These are phyloP conservation scores for Hetaerina americana DNA, from an alignment of 1,140 invertebrate genomes.

Conservation along the genomic window DNA sequence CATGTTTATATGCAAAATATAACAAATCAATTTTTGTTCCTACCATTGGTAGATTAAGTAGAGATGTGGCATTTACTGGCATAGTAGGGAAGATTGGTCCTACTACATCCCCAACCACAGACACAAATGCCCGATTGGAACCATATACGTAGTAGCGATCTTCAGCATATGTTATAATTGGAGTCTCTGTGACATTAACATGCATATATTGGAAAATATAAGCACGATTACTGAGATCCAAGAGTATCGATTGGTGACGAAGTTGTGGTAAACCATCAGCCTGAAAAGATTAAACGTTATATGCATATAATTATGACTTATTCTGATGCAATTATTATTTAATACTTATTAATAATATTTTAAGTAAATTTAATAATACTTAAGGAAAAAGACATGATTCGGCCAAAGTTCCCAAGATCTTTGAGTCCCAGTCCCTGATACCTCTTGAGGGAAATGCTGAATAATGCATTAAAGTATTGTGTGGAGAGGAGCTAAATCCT, in stretches of 20 bases:
- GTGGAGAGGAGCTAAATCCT: too few relatives aligned
- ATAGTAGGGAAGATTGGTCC: conserved; percentile 87
- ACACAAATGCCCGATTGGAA: conserved; percentile 75
- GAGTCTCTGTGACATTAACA: conserved; percentile 83
- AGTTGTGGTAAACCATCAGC: conserved; percentile 87
- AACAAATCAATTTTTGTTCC: too few relatives aligned
- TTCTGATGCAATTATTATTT: too few relatives aligned
- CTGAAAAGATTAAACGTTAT: conserved; percentile 35
- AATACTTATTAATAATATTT: too few relatives aligned
- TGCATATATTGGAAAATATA: conserved; percentile 91
- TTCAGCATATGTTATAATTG: conserved; percentile 76
- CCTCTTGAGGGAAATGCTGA: too few relatives aligned
- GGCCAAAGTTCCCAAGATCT: too few relatives aligned
- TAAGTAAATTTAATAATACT: too few relatives aligned
- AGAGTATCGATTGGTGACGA: conserved; percentile 76
- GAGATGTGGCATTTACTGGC: conserved; percentile 72
- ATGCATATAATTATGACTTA: too few relatives aligned
- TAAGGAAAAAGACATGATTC: too few relatives aligned
- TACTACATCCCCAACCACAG: conserved; percentile 86
- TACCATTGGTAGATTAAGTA: conserved; percentile 69
- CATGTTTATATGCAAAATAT: neutral
- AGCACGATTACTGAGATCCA: conserved; percentile 83
- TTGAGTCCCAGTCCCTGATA: too few relatives aligned
- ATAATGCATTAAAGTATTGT: too few relatives aligned
- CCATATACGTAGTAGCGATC: conserved; percentile 89